A percentile compares a stretch with the other conserved stretches of the same genome.
phyloP scores from a whole-genome alignment of 2,797 vertebrate genomes.

The Danionella dracula region DNA sequence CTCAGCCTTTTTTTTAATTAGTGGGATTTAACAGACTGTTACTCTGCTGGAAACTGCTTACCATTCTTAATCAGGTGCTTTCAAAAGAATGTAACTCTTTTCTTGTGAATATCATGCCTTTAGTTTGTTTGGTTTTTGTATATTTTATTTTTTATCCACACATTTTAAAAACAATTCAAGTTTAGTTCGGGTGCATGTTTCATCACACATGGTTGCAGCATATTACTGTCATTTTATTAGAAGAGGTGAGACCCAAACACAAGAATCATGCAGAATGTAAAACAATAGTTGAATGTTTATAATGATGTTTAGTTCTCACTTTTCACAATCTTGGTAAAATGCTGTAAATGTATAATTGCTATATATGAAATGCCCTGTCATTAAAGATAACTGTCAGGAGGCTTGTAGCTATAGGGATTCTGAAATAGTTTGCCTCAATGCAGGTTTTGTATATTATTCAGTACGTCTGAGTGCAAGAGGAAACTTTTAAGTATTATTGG shows the following conservation, averaged over 20 bases:
- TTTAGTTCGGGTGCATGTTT: background rate
- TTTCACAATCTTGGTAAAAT: background rate
- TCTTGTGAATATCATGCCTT: background rate
- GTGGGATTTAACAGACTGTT: background rate
- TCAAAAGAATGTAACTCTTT: background rate
- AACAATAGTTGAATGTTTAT: background rate
- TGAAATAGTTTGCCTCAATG: background rate
- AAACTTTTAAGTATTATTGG: background rate
- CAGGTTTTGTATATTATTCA: constrained; percentile 19
- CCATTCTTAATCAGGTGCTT: background rate
- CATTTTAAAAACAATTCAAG: background rate
- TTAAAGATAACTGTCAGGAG: no score
- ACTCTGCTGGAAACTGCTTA: background rate
- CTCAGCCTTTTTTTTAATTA: no score
- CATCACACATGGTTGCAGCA: background rate
- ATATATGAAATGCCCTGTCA: no score
- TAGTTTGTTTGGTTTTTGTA: background rate
- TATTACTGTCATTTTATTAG: background rate
- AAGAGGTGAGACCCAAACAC: background rate
- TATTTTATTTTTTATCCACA: background rate
- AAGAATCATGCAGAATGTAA: background rate
- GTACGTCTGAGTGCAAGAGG: background rate
- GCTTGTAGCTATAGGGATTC: no score
- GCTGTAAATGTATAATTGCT: no score
- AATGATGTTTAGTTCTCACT: background rate